A percentile compares a stretch with the other conserved stretches of the same genome.
phyloP scores from a whole-genome alignment of 64 coral and sea anemone genomes.

The Dendronephthya gigantea region DNA sequence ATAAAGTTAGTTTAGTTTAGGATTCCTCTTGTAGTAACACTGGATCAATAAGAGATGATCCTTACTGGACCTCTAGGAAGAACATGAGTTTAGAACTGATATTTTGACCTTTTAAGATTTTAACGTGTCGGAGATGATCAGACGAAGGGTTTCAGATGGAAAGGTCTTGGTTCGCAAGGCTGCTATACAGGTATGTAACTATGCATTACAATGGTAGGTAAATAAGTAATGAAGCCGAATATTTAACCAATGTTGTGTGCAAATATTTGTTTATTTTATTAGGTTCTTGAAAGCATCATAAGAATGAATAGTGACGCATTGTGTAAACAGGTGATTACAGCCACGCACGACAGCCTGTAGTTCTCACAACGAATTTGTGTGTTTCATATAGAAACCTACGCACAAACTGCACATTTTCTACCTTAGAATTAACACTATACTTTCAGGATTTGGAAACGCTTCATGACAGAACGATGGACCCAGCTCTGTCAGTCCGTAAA shows the following conservation, averaged over 20 bases:
- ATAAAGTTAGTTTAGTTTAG: too few species aligned
- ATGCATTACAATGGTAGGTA: background rate
- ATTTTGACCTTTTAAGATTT: background rate
- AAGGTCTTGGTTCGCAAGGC: constrained; percentile 92
- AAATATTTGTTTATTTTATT: background rate
- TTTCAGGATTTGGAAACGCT: constrained; percentile 79
- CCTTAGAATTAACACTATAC: too few species aligned
- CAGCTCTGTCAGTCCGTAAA: constrained; percentile 74
- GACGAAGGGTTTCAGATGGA: constrained; percentile 75
- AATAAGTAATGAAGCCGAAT: background rate
- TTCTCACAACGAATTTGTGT: too few species aligned
- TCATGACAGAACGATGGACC: constrained; percentile 84
- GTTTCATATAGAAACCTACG: too few species aligned
- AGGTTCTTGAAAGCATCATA: constrained; percentile 83
- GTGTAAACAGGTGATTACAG: background rate
- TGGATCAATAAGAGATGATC: too few species aligned
- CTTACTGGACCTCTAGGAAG: too few species aligned
- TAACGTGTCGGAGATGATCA: constrained; percentile 61
- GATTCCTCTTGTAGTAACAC: too few species aligned
- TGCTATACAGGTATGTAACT: constrained; percentile 55
- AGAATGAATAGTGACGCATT: constrained; percentile 49
- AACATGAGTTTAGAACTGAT: too few species aligned
- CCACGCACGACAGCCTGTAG: too few species aligned
- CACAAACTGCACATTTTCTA: too few species aligned
- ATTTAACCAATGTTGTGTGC: too few species aligned